A percentile compares a stretch with the other conserved stretches of the same genome.
Conservation (phyloP, 2,113 vertebrate species). For the Cheilinus undulatus region DNA sequence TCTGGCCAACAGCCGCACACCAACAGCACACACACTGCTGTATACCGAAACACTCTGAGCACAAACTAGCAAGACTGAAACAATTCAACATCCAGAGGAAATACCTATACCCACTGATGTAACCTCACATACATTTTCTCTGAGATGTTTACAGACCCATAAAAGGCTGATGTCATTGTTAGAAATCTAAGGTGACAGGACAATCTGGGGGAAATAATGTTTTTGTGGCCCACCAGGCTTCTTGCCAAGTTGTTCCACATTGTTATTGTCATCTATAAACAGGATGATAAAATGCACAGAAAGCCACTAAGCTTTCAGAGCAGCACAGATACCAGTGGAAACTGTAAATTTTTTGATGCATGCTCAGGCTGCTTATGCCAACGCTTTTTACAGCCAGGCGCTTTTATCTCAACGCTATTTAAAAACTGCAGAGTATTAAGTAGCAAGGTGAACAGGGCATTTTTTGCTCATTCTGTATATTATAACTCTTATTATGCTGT, state of each 20-base stretch:
- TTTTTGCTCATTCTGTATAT: not conserved
- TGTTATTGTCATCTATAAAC: conserved; percentile 51
- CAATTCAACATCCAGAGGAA: not conserved
- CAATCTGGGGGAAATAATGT: conserved; percentile 45
- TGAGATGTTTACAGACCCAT: conserved; percentile 37
- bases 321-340: not conserved
- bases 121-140: not conserved
- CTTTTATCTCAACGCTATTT: no score
- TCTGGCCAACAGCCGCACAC: conserved; percentile 45
- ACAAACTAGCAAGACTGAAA: not conserved
- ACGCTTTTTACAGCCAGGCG: not conserved
- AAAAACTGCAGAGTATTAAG: no score
- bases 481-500: no score
- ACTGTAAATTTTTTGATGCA: not conserved
- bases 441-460: not conserved
- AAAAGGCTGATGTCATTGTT: conserved; percentile 32
- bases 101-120: not conserved
- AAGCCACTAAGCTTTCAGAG: conserved; percentile 33
- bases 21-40: conserved; percentile 36
- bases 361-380: conserved; percentile 18
- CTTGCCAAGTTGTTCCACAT: conserved; percentile 26
- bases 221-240: conserved; percentile 8
- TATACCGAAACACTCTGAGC: not conserved
- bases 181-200: conserved; percentile 46
- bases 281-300: conserved; percentile 17